Conservation (phyloP, 2,888 invertebrate genomes). For the Strigamia crassipes region DNA sequence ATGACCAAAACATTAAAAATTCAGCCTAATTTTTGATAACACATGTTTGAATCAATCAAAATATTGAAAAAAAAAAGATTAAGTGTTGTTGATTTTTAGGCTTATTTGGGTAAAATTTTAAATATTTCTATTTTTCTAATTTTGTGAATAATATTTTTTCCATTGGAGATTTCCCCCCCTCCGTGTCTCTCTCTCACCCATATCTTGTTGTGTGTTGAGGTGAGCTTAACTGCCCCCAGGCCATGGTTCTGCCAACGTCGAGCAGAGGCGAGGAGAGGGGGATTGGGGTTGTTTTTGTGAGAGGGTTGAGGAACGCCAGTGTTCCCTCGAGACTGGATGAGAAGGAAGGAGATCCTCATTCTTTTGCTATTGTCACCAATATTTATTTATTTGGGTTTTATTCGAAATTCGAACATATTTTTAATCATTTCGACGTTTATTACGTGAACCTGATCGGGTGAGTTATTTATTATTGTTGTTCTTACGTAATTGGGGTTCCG, state of each 20-base stretch:
- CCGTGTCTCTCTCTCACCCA: neutral
- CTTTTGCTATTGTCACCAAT: neutral
- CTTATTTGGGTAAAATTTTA: too few species aligned
- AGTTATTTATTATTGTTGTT: neutral
- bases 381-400: conserved; percentile 15
- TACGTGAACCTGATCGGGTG: neutral
- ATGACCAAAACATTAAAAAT: too few species aligned
- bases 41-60: too few species aligned
- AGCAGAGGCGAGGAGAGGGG: neutral
- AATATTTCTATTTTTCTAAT: neutral
- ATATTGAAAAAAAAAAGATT: too few species aligned
- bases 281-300: conserved; percentile 26
- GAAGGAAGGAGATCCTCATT: conserved; percentile 13
- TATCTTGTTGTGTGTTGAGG: neutral
- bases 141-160: neutral
- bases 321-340: conserved; percentile 27
- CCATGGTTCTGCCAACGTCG: neutral
- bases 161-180: neutral
- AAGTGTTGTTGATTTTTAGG: too few species aligned
- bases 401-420: too few species aligned
- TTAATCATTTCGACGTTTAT: too few species aligned
- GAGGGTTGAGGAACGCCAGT: conserved; percentile 23
- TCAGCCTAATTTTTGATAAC: too few species aligned
- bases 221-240: conserved; percentile 6
- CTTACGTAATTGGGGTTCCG: neutral